Percentiles rank a stretch among this genome's conserved stretches.
These are phyloP conservation scores for Mandrillus leucophaeus DNA, from an alignment of 2,113 vertebrate genomes.

Conservation along the genomic window DNA sequence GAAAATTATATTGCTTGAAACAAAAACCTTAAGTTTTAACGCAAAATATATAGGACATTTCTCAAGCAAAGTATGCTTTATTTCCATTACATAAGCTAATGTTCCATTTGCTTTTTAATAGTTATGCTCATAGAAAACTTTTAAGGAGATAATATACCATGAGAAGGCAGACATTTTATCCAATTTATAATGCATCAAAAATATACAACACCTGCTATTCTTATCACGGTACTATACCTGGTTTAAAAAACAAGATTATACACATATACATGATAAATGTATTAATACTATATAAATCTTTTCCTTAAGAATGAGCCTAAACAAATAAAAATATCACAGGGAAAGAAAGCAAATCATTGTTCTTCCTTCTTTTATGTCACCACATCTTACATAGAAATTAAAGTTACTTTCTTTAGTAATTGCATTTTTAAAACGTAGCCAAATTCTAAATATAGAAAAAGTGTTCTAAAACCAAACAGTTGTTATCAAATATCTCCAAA, in stretches of 20 bases:
- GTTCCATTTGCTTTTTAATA: slow-evolving; percentile 19
- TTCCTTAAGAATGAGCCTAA: background rate
- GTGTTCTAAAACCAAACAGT: background rate
- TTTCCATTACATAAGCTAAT: background rate
- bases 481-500: slow-evolving; percentile 37
- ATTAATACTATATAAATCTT: background rate
- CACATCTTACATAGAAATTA: background rate
- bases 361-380: background rate
- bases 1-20: slow-evolving; percentile 14
- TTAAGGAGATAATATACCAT: background rate
- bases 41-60: background rate
- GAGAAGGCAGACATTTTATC: slow-evolving; percentile 17
- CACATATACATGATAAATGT: background rate
- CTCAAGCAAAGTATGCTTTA: background rate
- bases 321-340: background rate
- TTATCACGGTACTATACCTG: background rate
- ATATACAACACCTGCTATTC: background rate
- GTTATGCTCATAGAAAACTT: background rate
- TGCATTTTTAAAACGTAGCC: slow-evolving; percentile 1
- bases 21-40: background rate
- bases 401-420: slow-evolving; percentile 11
- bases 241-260: background rate
- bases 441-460: slow-evolving; percentile 46
- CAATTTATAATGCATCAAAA: slow-evolving; percentile 20
- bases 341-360: background rate